Evolutionary conservation across 2,113 vertebrate genomes (phyloP).

Genomic region (Zingel zingel): DNA sequence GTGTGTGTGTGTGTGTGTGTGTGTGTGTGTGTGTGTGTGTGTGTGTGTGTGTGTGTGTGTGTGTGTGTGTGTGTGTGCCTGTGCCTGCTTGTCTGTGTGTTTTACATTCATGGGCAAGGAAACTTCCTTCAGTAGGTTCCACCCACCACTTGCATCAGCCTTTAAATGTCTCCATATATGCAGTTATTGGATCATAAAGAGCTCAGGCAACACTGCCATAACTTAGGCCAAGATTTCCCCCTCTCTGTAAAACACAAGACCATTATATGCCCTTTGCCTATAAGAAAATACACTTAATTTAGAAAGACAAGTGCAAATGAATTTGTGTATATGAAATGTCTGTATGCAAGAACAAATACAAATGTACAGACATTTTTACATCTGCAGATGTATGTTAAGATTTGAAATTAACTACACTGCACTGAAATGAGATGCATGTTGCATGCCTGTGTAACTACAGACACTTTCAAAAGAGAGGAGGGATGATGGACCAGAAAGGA

Average conservation of each 20-base stretch:
- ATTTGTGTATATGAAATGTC: not conserved
- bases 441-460: not conserved
- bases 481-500: not conserved
- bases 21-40: not conserved
- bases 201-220: not conserved
- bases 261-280: not conserved
- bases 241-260: conserved; percentile 10
- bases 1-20: no score
- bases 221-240: conserved; percentile 23
- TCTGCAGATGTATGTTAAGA: not conserved
- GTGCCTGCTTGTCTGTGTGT: not conserved
- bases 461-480: not conserved
- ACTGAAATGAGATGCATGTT: not conserved
- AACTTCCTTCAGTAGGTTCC: conserved; percentile 1
- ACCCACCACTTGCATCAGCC: conserved; percentile 24
- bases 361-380: not conserved
- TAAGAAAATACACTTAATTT: not conserved
- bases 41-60: not conserved
- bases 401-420: not conserved
- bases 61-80: not conserved
- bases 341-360: not conserved
- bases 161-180: conserved; percentile 18
- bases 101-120: conserved; percentile 3
- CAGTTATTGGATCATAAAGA: conserved; percentile 28
- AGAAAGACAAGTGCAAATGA: not conserved